Evolutionary conservation across 2,113 vertebrate genomes (phyloP).

Genomic region (Phrynosoma platyrhinos): DNA sequence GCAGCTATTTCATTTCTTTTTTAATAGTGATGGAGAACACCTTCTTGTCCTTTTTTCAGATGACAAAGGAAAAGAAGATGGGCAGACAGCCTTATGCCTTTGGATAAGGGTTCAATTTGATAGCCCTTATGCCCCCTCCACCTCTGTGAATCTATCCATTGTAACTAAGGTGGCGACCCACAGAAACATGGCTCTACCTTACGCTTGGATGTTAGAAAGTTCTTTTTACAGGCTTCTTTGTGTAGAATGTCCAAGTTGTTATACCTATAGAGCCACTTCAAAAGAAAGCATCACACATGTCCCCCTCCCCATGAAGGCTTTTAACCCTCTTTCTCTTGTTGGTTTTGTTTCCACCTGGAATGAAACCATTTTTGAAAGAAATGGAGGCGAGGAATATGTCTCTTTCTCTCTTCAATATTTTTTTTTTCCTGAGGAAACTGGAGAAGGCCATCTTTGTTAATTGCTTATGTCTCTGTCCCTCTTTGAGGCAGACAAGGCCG

Average conservation of each 20-base stretch:
- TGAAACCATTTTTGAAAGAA: conserved; percentile 12
- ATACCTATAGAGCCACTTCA: conserved; percentile 18
- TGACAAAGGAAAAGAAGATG: not conserved
- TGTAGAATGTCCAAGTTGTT: conserved; percentile 11
- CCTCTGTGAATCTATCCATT: not conserved
- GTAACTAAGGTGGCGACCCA: not conserved
- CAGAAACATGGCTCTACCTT: not conserved
- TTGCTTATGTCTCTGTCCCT: conserved; percentile 41
- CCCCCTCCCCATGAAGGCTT: not conserved
- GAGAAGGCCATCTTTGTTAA: conserved; percentile 38
- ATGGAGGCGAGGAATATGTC: conserved; percentile 25
- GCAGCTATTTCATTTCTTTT: too few species aligned
- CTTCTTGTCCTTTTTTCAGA: too few species aligned
- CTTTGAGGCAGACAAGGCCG: conserved; percentile 40
- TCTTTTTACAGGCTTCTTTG: conserved; percentile 20
- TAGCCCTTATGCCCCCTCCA: not conserved
- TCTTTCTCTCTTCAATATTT: conserved; percentile 24
- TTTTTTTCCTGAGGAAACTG: conserved; percentile 28
- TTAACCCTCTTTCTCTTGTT: not conserved
- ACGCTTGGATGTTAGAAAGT: conserved; percentile 2
- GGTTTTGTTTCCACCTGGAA: conserved; percentile 23
- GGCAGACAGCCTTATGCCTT: not conserved
- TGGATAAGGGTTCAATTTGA: not conserved
- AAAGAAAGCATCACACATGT: conserved; percentile 2
- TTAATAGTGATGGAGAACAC: too few species aligned